phyloP scores from a whole-genome alignment of 2,888 invertebrate species.

The Pandemis corylana region DNA sequence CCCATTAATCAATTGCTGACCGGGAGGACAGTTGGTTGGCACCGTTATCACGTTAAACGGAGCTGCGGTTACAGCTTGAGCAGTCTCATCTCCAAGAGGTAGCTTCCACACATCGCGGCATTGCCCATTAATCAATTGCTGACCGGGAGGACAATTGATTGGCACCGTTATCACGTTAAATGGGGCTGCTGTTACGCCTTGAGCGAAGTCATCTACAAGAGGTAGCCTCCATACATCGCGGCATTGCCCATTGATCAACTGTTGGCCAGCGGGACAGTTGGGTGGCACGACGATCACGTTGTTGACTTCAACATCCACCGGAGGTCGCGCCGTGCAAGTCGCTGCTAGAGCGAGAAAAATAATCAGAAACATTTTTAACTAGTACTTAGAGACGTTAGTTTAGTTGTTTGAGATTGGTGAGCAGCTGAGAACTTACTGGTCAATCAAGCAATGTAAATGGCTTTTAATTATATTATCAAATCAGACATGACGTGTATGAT shows the following conservation, averaged over 20 bases:
- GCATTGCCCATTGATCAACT: constrained; percentile 29
- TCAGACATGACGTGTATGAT: constrained; percentile 33
- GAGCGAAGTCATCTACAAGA: not conserved
- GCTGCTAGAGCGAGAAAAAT: constrained; percentile 23
- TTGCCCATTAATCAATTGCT: constrained; percentile 42
- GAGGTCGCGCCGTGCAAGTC: constrained; percentile 23
- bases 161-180: constrained; percentile 36
- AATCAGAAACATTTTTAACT: constrained; percentile 21
- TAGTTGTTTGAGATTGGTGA: constrained; percentile 13
- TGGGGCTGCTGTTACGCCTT: constrained; percentile 4
- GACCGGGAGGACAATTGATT: constrained; percentile 44
- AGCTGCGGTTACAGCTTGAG: not conserved
- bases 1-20: constrained; percentile 51
- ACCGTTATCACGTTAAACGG: constrained; percentile 49
- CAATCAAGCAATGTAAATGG: constrained; percentile 51
- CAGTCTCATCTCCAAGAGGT: not conserved
- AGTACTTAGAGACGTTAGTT: not conserved
- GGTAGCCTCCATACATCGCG: constrained; percentile 27
- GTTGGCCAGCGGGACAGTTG: constrained; percentile 25
- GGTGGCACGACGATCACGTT: constrained; percentile 29
- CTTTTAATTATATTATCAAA: constrained; percentile 56
- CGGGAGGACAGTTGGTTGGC: constrained; percentile 52
- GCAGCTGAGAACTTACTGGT: constrained; percentile 36
- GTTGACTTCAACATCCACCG: constrained; percentile 38
- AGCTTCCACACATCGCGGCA: constrained; percentile 44